Conservation (phyloP, 2,888 invertebrate genomes). For the Thalpophila matura region DNA sequence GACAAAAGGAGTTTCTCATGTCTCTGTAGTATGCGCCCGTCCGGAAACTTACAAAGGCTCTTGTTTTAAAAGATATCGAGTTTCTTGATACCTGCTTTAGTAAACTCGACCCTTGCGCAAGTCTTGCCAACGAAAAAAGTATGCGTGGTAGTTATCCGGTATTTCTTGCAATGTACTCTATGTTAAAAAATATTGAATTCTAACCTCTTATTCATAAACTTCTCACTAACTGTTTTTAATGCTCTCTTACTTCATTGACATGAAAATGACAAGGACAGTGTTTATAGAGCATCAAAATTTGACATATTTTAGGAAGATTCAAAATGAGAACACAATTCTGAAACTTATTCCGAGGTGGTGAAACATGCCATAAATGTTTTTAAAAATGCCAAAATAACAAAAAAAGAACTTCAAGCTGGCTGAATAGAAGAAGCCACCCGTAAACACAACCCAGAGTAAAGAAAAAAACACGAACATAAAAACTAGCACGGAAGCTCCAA, state of each 20-base stretch:
- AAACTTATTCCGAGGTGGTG: too few relatives aligned
- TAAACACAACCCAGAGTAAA: conserved; percentile 45
- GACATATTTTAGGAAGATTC: too few relatives aligned
- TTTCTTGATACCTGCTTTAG: conserved; percentile 12
- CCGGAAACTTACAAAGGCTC: conserved; percentile 1
- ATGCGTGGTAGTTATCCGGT: neutral
- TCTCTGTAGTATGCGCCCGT: conserved; percentile 3
- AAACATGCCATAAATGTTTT: too few relatives aligned
- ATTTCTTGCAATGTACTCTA: too few relatives aligned
- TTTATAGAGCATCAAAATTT: neutral
- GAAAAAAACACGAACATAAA: conserved; percentile 56
- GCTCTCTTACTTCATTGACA: neutral
- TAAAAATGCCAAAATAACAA: neutral
- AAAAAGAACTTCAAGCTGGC: conserved; percentile 18
- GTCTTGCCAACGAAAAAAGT: neutral
- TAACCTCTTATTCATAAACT: neutral
- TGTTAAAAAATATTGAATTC: neutral
- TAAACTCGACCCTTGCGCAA: neutral
- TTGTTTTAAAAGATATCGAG: conserved; percentile 19
- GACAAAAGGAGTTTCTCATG: too few relatives aligned
- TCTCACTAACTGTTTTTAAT: too few relatives aligned
- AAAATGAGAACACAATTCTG: too few relatives aligned
- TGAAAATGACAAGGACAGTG: neutral
- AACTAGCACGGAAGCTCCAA: conserved; percentile 66
- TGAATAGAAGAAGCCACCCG: conserved; percentile 21